Conservation (phyloP, 1,140 invertebrate genomes). For the Anastrepha obliqua region DNA sequence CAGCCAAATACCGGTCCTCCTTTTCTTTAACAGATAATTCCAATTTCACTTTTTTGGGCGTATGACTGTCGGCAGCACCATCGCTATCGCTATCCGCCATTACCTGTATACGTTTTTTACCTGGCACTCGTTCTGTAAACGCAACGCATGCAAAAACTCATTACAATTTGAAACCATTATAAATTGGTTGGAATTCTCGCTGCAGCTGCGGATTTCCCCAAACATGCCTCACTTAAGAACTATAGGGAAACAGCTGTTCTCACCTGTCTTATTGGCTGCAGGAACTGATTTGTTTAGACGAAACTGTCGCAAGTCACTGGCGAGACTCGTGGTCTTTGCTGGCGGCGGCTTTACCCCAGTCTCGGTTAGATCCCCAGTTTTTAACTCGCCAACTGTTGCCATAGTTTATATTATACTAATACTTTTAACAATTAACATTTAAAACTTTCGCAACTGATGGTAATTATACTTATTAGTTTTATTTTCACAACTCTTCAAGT, state of each 20-base stretch:
- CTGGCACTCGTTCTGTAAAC: conserved; percentile 68
- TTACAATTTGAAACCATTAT: too few relatives aligned
- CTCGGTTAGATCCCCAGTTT: not conserved
- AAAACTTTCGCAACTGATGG: conserved; percentile 25
- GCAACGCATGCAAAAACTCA: not conserved
- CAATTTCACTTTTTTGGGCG: conserved; percentile 66
- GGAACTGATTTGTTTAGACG: conserved; percentile 68
- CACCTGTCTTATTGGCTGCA: conserved; percentile 65
- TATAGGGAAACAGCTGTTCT: conserved; percentile 54
- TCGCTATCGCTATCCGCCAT: conserved; percentile 72
- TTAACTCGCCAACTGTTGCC: conserved; percentile 31
- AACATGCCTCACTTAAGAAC: not conserved
- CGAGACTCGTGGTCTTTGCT: conserved; percentile 61
- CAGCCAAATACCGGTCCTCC: conserved; percentile 70
- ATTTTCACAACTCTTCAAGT: conserved; percentile 41
- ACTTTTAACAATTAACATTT: conserved; percentile 2
- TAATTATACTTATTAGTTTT: conserved; percentile 43
- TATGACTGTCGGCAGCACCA: conserved; percentile 61
- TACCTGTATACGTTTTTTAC: conserved; percentile 70
- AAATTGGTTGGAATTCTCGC: too few relatives aligned
- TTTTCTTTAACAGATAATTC: conserved; percentile 69
- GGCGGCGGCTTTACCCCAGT: conserved; percentile 1
- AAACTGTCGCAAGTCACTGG: conserved; percentile 71
- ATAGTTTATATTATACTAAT: conserved; percentile 22
- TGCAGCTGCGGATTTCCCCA: too few relatives aligned